Percentiles rank a stretch among this genome's conserved stretches.
Evolutionary conservation across 1,140 invertebrate species (phyloP).

Genomic region (Sarcophaga peregrina): DNA sequence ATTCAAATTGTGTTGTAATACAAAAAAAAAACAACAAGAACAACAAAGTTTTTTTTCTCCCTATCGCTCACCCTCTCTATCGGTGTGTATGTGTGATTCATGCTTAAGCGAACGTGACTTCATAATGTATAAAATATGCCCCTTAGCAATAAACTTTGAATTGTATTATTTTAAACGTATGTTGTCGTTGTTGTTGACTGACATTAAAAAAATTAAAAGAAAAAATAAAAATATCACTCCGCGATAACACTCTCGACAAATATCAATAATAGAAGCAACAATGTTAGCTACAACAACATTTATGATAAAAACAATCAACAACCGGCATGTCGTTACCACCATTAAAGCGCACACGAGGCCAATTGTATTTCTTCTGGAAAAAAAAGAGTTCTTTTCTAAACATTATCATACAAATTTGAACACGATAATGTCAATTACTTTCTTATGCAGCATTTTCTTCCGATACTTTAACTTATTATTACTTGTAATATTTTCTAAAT

Average conservation of each 20-base stretch:
- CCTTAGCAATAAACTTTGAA: conserved; percentile 31
- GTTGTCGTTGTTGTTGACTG: too few relatives aligned
- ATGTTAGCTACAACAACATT: neutral
- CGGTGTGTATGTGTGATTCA: conserved; percentile 29
- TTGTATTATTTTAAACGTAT: neutral
- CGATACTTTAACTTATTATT: too few relatives aligned
- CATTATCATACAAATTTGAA: too few relatives aligned
- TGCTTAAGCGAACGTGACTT: conserved; percentile 28
- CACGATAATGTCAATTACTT: too few relatives aligned
- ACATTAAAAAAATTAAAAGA: too few relatives aligned
- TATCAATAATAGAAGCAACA: neutral
- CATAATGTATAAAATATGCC: neutral
- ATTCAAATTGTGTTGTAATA: too few relatives aligned
- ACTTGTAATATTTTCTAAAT: too few relatives aligned
- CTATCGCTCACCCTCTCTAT: neutral
- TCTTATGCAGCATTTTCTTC: too few relatives aligned
- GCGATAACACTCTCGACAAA: neutral
- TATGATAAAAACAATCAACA: neutral
- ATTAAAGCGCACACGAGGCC: conserved; percentile 12
- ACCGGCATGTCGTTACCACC: neutral
- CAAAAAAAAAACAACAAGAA: too few relatives aligned
- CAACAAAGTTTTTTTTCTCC: too few relatives aligned
- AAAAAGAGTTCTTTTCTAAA: too few relatives aligned
- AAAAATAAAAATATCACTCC: neutral
- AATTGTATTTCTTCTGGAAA: neutral